Conservation (phyloP, 2,888 invertebrate genomes). For the Digitonthophagus gazella region DNA sequence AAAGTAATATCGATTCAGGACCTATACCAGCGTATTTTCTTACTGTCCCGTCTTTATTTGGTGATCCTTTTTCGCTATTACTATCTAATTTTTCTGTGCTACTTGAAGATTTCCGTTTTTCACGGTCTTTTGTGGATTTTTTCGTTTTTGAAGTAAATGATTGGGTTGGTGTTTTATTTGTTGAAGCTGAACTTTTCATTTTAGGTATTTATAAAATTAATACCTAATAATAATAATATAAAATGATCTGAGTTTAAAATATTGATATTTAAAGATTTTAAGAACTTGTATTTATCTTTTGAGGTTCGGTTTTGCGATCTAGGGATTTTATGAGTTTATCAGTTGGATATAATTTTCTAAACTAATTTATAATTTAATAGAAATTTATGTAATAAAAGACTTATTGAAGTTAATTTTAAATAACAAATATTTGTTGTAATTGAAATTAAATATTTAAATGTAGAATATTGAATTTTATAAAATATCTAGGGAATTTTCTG, state of each 20-base stretch:
- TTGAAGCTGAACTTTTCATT: slow-evolving; percentile 1
- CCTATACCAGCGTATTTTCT: slow-evolving; percentile 46
- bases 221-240: too few relatives aligned
- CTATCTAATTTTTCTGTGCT: slow-evolving; percentile 31
- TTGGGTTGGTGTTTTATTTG: background rate
- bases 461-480: background rate
- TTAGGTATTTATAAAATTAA: background rate
- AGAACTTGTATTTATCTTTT: too few relatives aligned
- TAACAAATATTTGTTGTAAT: too few relatives aligned
- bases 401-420: too few relatives aligned
- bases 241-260: too few relatives aligned
- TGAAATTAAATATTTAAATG: too few relatives aligned
- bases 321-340: too few relatives aligned
- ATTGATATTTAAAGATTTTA: too few relatives aligned
- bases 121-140: slow-evolving; percentile 41
- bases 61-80: slow-evolving; percentile 41
- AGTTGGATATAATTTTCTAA: too few relatives aligned
- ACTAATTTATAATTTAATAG: too few relatives aligned
- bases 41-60: slow-evolving; percentile 39
- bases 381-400: too few relatives aligned
- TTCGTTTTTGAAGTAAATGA: slow-evolving; percentile 38
- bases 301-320: too few relatives aligned
- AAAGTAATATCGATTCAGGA: slow-evolving; percentile 42
- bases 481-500: background rate
- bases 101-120: slow-evolving; percentile 41